Evolutionary conservation across 2,888 invertebrate species (phyloP).

Genomic region (Iselma pallidipennis): DNA sequence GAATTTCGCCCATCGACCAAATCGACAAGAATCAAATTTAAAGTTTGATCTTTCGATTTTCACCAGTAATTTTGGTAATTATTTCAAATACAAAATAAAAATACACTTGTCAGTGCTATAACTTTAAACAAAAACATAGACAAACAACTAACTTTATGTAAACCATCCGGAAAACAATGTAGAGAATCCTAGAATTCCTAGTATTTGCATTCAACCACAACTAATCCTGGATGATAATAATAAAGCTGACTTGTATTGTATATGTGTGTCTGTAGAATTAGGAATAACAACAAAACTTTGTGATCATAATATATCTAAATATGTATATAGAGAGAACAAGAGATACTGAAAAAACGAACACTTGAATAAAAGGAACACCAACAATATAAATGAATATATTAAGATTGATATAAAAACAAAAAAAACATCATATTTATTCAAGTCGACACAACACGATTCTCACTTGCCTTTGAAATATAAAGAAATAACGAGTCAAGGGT

Average conservation of each 20-base stretch:
- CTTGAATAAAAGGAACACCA: background rate
- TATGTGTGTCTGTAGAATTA: background rate
- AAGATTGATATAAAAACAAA: too few species aligned
- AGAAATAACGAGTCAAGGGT: background rate
- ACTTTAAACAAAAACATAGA: background rate
- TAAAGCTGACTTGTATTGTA: background rate
- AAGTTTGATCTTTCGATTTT: too few species aligned
- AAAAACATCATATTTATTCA: too few species aligned
- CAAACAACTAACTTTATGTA: background rate
- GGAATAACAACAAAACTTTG: background rate
- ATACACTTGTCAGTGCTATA: background rate
- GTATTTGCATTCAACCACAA: background rate
- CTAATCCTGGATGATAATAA: background rate
- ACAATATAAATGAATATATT: too few species aligned
- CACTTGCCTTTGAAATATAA: too few species aligned
- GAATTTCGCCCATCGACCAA: too few species aligned
- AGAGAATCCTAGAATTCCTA: background rate
- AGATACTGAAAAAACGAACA: background rate
- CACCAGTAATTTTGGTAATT: too few species aligned
- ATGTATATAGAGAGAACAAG: background rate
- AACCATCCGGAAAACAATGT: conserved; percentile 1
- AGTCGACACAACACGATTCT: too few species aligned
- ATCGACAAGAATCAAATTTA: too few species aligned
- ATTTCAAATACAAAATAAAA: background rate
- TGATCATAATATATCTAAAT: background rate